Conservation (phyloP, 37 sponge, comb jelly and placozoan species). For the Cladorhizidae sp. region DNA sequence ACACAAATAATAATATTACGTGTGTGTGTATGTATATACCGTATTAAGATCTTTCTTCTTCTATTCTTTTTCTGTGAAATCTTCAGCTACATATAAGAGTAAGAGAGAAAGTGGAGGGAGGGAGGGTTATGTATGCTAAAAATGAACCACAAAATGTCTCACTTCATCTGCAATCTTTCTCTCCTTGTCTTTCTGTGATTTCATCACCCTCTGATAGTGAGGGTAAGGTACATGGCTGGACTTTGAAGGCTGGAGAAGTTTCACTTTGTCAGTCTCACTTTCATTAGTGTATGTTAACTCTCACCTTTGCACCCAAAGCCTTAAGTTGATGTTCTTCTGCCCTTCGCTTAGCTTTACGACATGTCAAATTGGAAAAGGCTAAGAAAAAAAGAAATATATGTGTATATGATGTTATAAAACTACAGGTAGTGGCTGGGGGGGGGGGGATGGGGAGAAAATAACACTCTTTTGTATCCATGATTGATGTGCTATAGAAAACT, state of each 20-base stretch:
- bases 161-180: slow-evolving; percentile 23
- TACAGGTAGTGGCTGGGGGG: too few relatives aligned
- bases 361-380: slow-evolving; percentile 31
- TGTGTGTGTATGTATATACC: too few relatives aligned
- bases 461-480: too few relatives aligned
- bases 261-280: not conserved
- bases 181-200: slow-evolving; percentile 41
- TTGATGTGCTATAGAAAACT: too few relatives aligned
- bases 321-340: slow-evolving; percentile 29
- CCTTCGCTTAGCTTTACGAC: slow-evolving; percentile 21
- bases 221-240: slow-evolving; percentile 41
- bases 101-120: too few relatives aligned
- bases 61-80: not conserved
- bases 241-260: slow-evolving; percentile 27
- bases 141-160: not conserved
- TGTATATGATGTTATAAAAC: too few relatives aligned
- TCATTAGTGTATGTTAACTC: not conserved
- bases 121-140: not conserved
- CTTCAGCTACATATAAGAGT: not conserved
- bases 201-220: slow-evolving; percentile 46
- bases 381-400: too few relatives aligned
- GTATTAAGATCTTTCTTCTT: not conserved
- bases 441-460: too few relatives aligned
- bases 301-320: slow-evolving; percentile 53
- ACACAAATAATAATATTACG: not conserved